phyloP scores from a whole-genome alignment of 2,113 vertebrate species.

The Paratilapia polleni region DNA sequence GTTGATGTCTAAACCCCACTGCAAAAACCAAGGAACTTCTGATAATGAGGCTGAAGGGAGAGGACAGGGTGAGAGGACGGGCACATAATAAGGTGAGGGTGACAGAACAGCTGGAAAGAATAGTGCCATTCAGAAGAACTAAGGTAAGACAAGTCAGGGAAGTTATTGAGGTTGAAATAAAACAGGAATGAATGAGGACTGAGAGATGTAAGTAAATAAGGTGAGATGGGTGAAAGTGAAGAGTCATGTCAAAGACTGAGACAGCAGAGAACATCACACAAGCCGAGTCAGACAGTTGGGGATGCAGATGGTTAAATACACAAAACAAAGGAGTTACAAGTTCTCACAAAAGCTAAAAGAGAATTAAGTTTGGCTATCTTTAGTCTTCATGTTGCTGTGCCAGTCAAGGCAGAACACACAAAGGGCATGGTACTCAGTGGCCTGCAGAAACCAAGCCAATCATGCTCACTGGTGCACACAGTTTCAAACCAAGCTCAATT shows the following conservation, averaged over 20 bases:
- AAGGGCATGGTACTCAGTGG: neutral
- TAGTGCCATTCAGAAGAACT: neutral
- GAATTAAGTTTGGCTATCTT: neutral
- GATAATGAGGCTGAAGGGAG: slow-evolving; percentile 29
- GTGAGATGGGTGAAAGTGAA: neutral
- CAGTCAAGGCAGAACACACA: slow-evolving; percentile 9
- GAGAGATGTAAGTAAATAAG: slow-evolving; percentile 27
- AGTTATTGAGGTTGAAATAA: slow-evolving; percentile 20
- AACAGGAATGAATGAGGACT: slow-evolving; percentile 4
- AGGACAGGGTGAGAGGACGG: slow-evolving; percentile 3
- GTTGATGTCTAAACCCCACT: slow-evolving; percentile 43
- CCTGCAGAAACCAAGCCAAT: slow-evolving; percentile 18
- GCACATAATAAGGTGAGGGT: slow-evolving; percentile 10
- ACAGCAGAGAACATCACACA: slow-evolving; percentile 5
- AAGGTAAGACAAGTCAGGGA: neutral
- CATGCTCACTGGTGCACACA: slow-evolving; percentile 7
- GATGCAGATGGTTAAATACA: neutral
- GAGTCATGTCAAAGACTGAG: slow-evolving; percentile 27
- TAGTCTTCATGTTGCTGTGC: neutral
- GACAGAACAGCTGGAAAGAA: slow-evolving; percentile 1
- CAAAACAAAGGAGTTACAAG: neutral
- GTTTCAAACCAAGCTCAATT: slow-evolving; percentile 14
- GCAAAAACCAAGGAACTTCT: slow-evolving; percentile 12
- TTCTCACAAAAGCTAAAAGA: neutral
- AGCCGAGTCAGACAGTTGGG: slow-evolving; percentile 1